Evolutionary conservation across 2,888 invertebrate species (phyloP).

Genomic region (Saturnia japonica): DNA sequence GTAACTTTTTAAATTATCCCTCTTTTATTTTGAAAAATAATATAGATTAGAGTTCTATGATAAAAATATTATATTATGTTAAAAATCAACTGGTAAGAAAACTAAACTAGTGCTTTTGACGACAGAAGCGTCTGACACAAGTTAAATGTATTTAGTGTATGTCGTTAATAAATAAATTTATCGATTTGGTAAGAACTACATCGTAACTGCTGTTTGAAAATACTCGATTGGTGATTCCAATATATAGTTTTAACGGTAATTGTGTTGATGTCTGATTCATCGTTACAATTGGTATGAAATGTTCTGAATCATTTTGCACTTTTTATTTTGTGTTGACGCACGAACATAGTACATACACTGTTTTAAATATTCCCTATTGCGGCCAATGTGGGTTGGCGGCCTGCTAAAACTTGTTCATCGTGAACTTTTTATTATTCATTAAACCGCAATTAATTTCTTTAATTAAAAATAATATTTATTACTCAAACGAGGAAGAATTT

Average conservation of each 20-base stretch:
- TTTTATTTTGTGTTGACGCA: slow-evolving; percentile 58
- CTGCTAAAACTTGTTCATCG: slow-evolving; percentile 7
- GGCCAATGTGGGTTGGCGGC: slow-evolving; percentile 12
- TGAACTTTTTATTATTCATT: slow-evolving; percentile 21
- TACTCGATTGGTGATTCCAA: background rate
- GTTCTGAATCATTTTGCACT: slow-evolving; percentile 50
- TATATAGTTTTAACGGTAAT: slow-evolving; percentile 22
- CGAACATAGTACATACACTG: slow-evolving; percentile 27
- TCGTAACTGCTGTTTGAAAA: background rate
- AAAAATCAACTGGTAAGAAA: no score
- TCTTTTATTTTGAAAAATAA: no score
- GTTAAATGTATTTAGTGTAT: no score
- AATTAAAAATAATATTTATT: slow-evolving; percentile 18
- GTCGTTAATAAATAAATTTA: background rate
- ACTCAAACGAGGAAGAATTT: slow-evolving; percentile 14
- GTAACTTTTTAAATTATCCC: no score
- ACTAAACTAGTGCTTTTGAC: no score
- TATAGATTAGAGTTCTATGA: no score
- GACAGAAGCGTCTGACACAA: no score
- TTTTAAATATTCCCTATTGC: slow-evolving; percentile 25
- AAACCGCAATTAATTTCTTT: slow-evolving; percentile 21
- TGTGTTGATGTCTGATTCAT: slow-evolving; percentile 26
- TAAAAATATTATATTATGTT: no score
- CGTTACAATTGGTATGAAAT: slow-evolving; percentile 28
- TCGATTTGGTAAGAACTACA: slow-evolving; percentile 23